These are phyloP conservation scores for Brassicogethes aeneus DNA, from an alignment of 2,888 invertebrate genomes.

Conservation along the genomic window DNA sequence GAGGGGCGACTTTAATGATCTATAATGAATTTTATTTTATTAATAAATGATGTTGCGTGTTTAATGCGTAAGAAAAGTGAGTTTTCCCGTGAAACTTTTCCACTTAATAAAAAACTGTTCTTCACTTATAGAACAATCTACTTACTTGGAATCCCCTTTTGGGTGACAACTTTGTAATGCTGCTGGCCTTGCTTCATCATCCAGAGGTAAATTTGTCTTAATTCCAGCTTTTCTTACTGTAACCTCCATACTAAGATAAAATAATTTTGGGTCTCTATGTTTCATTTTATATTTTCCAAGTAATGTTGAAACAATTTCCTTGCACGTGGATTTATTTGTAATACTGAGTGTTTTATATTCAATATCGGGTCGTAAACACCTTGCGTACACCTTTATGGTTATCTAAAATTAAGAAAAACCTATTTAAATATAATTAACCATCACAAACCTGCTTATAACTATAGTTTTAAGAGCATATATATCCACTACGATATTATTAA, in stretches of 20 bases:
- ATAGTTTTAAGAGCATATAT: too few species aligned
- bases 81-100: too few species aligned
- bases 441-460: too few species aligned
- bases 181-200: slow-evolving; percentile 83
- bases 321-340: slow-evolving; percentile 79
- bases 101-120: too few species aligned
- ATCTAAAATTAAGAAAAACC: slow-evolving; percentile 60
- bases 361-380: slow-evolving; percentile 82
- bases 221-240: slow-evolving; percentile 77
- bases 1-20: too few species aligned
- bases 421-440: too few species aligned
- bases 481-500: too few species aligned
- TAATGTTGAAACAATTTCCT: slow-evolving; percentile 76
- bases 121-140: too few species aligned
- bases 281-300: slow-evolving; percentile 80
- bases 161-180: slow-evolving; percentile 91
- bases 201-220: slow-evolving; percentile 71
- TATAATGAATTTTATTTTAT: too few species aligned
- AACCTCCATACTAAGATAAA: slow-evolving; percentile 92
- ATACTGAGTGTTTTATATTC: slow-evolving; percentile 93
- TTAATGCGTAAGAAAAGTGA: too few species aligned
- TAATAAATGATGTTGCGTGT: too few species aligned
- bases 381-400: slow-evolving; percentile 85
- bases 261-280: slow-evolving; percentile 85
- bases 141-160: slow-evolving; percentile 81